phyloP scores from a whole-genome alignment of 1,140 invertebrate species.

The Papilio helenus region DNA sequence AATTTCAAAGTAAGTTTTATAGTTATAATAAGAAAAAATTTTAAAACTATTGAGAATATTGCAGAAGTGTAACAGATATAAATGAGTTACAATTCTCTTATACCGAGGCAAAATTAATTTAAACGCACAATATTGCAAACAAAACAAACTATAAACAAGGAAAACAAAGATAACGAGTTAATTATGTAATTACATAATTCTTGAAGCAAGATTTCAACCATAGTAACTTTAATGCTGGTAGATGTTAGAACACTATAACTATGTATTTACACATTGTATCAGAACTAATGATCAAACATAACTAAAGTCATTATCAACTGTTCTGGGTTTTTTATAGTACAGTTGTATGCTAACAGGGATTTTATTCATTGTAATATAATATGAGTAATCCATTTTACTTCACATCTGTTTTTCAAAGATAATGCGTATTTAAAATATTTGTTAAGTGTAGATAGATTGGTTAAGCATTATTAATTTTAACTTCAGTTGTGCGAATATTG shows the following conservation, averaged over 20 bases:
- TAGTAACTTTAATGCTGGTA: background rate
- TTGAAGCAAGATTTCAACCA: background rate
- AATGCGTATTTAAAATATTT: background rate
- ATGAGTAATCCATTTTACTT: background rate
- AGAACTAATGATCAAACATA: background rate
- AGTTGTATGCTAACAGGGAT: background rate
- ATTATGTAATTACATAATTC: background rate
- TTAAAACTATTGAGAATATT: too few relatives aligned
- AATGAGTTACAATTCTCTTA: background rate
- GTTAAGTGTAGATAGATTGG: too few relatives aligned
- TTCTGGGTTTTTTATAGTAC: background rate
- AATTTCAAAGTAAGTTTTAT: too few relatives aligned
- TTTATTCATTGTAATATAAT: background rate
- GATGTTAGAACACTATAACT: background rate
- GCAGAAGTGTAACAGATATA: too few relatives aligned
- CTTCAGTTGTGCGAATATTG: too few relatives aligned
- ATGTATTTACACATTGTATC: background rate
- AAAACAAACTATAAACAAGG: background rate
- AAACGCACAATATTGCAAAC: background rate
- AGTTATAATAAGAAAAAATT: too few relatives aligned
- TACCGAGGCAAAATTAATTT: background rate
- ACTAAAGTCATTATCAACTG: slow-evolving; percentile 5
- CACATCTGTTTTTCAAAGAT: slow-evolving; percentile 15
- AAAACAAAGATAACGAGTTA: background rate
- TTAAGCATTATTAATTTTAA: too few relatives aligned